Evolutionary conservation across 2,113 vertebrate species (phyloP), one percentile per base, ranked within the genome.

Genomic region (Channa maculata): DNA sequence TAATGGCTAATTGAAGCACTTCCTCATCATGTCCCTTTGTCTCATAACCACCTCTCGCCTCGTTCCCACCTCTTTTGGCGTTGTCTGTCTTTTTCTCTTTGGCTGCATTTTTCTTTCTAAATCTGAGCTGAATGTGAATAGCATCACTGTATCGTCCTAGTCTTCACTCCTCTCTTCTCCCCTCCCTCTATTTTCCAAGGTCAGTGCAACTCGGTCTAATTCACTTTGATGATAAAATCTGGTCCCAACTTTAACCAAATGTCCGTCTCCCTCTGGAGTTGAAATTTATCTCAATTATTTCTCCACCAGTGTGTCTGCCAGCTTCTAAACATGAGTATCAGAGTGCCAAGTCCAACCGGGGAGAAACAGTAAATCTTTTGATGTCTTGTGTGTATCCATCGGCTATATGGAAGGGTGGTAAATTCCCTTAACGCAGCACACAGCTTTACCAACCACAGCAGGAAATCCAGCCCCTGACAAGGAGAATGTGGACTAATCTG

Each of bases 201-300:
- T 92, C 90, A 83, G 2, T 6, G 34, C 53, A 68, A 75, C 81
- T 80, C 79, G 15, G 59, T 84, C 77, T 88, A 78, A 89, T 89
- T 90, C 69, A 68, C 74, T 86, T 88, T 90, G 75, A 89, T 82
- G 82, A 82, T 88, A 85, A 88, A 90, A 91, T 86, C 87, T 75
- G 65, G 65, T 79, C 71, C 75, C 72, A 77, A 80, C 81, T 86
- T 83, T 49, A 78, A 75, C 85, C 77, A 87, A 91, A 76, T 84
- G 89, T 89, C 83, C 53, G 1, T 86, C 73, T 80, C 78, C 79
- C 78, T 37, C 41, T 51, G 50, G 77, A 77, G 86, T 77, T 58
- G 64, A 90, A 82, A 91, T 91, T 88, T 91, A 91, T 92, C 87
- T 88, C 85, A 86, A 88, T 91, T 89, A 90, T 87, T 85, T 70